Conservation (phyloP, 2,888 invertebrate species). For the Trachelus tabidus region DNA sequence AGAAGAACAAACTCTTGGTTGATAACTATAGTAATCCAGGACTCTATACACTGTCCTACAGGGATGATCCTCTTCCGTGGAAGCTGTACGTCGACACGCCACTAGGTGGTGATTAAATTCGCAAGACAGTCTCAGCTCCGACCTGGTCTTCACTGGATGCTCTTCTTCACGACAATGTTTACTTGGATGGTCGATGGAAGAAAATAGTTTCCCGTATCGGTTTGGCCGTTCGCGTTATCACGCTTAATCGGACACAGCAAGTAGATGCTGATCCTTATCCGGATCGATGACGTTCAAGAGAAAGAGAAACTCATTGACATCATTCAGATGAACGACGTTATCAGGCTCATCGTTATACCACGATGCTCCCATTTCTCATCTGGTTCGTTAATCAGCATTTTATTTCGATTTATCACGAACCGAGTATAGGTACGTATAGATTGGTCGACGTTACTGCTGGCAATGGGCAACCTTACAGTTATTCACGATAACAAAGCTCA, state of each 20-base stretch:
- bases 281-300: neutral
- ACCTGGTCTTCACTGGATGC: neutral
- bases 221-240: neutral
- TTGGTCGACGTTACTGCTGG: neutral
- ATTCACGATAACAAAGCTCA: neutral
- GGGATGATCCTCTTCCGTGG: neutral
- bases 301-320: neutral
- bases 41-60: neutral
- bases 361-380: neutral
- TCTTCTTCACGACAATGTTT: neutral
- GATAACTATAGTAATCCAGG: neutral
- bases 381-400: neutral
- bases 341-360: neutral
- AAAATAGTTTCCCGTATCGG: neutral
- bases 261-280: neutral
- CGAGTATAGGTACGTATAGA: neutral
- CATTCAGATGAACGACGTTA: neutral
- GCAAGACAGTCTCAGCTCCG: neutral
- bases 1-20: neutral
- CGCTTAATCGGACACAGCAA: neutral
- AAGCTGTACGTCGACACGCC: neutral
- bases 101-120: neutral
- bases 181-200: neutral
- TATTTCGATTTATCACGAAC: neutral
- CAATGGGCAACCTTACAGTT: neutral